phyloP scores from a whole-genome alignment of 2,888 invertebrate genomes.

The Dynastes tityus region DNA sequence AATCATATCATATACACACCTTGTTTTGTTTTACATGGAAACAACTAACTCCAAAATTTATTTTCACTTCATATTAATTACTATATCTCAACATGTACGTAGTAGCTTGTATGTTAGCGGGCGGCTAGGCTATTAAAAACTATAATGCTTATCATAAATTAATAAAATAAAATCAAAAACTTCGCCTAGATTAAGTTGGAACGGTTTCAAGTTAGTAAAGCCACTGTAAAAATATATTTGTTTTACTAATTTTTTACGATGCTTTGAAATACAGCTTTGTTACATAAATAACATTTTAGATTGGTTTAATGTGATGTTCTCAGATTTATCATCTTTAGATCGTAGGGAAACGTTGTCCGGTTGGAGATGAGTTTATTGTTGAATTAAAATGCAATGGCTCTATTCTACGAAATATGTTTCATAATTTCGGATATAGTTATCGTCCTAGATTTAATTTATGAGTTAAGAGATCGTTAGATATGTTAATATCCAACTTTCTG shows the following conservation, averaged over 20 bases:
- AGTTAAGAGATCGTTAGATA: not conserved
- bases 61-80: not conserved
- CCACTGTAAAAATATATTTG: slow-evolving; percentile 45
- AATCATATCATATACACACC: not conserved
- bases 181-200: slow-evolving; percentile 38
- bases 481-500: not conserved
- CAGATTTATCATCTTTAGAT: slow-evolving; percentile 26
- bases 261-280: slow-evolving; percentile 42
- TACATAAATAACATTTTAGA: slow-evolving; percentile 41
- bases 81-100: not conserved
- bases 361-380: slow-evolving; percentile 22
- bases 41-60: slow-evolving; percentile 1
- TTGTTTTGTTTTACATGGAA: not conserved
- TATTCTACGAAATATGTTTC: slow-evolving; percentile 24
- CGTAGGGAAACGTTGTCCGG: not conserved
- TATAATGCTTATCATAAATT: slow-evolving; percentile 30
- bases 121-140: not conserved
- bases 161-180: slow-evolving; percentile 42
- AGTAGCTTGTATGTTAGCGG: not conserved
- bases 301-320: slow-evolving; percentile 41
- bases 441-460: slow-evolving; percentile 11
- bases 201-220: slow-evolving; percentile 42
- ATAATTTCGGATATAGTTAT: not conserved
- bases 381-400: slow-evolving; percentile 2
- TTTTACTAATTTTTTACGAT: slow-evolving; percentile 47